phyloP scores from a whole-genome alignment of 1,140 invertebrate species.

The Cotesia vestalis region DNA sequence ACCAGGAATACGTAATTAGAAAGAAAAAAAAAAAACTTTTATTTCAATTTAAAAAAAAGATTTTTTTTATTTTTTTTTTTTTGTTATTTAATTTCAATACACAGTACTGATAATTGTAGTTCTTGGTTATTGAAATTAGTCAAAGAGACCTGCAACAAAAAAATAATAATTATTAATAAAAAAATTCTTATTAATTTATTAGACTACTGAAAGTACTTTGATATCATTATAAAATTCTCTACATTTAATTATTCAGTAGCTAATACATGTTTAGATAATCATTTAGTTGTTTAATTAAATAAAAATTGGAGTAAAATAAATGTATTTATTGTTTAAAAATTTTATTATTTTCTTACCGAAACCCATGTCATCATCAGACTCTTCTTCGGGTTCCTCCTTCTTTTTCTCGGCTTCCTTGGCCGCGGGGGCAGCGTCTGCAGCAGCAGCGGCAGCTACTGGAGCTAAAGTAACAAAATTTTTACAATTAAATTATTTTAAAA shows the following conservation, averaged over 20 bases:
- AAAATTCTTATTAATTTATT: slow-evolving; percentile 4
- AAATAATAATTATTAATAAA: slow-evolving; percentile 41
- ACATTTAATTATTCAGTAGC: slow-evolving; percentile 67
- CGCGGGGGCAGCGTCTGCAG: slow-evolving; percentile 73
- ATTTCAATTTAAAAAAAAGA: not conserved
- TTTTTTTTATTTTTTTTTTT: slow-evolving; percentile 42
- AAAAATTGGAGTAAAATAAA: slow-evolving; percentile 16
- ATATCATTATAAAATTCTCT: slow-evolving; percentile 50
- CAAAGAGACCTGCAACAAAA: slow-evolving; percentile 76
- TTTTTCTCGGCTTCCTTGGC: slow-evolving; percentile 80
- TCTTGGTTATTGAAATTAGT: slow-evolving; percentile 66
- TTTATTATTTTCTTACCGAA: slow-evolving; percentile 73
- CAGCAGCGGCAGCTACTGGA: slow-evolving; percentile 71
- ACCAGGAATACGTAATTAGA: slow-evolving; percentile 10
- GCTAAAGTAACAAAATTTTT: slow-evolving; percentile 50
- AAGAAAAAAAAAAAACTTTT: too few relatives aligned
- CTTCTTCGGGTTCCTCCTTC: slow-evolving; percentile 83
- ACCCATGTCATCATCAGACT: slow-evolving; percentile 95
- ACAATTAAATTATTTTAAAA: not conserved
- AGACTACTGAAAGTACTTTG: slow-evolving; percentile 17
- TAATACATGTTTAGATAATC: slow-evolving; percentile 68
- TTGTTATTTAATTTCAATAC: slow-evolving; percentile 52
- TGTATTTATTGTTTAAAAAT: slow-evolving; percentile 39
- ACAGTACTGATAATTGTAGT: slow-evolving; percentile 52
- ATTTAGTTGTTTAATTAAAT: slow-evolving; percentile 44